These are phyloP conservation scores for Eurystomus glaucurus DNA, from an alignment of 2,797 vertebrate genomes.

Conservation along the genomic window DNA sequence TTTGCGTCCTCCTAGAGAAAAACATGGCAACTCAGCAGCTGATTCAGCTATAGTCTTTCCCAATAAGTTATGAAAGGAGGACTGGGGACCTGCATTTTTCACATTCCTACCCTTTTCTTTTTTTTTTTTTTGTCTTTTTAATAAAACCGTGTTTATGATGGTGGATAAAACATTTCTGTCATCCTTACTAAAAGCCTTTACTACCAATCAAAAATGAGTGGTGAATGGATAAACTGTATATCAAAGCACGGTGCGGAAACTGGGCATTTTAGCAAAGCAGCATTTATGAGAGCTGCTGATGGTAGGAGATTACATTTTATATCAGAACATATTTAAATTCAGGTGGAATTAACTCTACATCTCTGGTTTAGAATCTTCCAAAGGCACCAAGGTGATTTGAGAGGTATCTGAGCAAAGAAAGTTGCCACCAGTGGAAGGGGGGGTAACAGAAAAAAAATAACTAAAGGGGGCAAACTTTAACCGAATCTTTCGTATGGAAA, in stretches of 20 bases:
- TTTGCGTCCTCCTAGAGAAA: slow-evolving; percentile 37
- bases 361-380: slow-evolving; percentile 1
- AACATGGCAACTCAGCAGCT: slow-evolving; percentile 64
- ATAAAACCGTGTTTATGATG: slow-evolving; percentile 62
- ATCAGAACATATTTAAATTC: slow-evolving; percentile 56
- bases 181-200: slow-evolving; percentile 65
- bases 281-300: slow-evolving; percentile 59
- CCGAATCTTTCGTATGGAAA: neutral
- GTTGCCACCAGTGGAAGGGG: neutral
- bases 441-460: neutral
- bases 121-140: slow-evolving; percentile 34
- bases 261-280: slow-evolving; percentile 49
- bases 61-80: slow-evolving; percentile 51
- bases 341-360: slow-evolving; percentile 54
- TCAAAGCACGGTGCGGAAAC: slow-evolving; percentile 60
- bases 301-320: slow-evolving; percentile 69
- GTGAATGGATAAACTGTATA: slow-evolving; percentile 49
- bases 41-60: slow-evolving; percentile 66
- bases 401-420: neutral
- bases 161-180: slow-evolving; percentile 70
- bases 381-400: neutral
- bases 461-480: neutral
- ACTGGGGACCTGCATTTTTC: slow-evolving; percentile 30
- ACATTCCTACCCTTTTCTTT: neutral
- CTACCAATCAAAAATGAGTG: slow-evolving; percentile 46